Evolutionary conservation across 2,888 invertebrate genomes (phyloP).

Genomic region (Agrochola circellaris): DNA sequence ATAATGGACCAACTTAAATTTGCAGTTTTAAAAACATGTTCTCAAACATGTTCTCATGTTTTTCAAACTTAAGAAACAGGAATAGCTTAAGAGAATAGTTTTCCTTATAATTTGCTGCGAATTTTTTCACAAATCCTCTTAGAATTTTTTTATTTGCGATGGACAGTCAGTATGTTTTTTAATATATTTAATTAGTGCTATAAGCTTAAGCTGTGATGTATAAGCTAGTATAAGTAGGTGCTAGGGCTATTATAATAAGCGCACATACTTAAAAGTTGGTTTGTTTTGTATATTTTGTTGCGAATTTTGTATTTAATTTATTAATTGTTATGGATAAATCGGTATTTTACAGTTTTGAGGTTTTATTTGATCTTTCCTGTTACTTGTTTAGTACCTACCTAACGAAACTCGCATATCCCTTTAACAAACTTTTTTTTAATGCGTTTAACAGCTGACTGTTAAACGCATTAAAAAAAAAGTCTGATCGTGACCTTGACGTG

Average conservation of each 20-base stretch:
- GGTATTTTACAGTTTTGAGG: constrained; percentile 36
- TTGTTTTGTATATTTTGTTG: constrained; percentile 78
- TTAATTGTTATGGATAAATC: constrained; percentile 74
- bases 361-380: constrained; percentile 32
- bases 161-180: background rate
- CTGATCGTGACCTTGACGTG: too few relatives aligned
- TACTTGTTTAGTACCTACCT: background rate
- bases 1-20: too few relatives aligned
- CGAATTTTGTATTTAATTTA: constrained; percentile 72
- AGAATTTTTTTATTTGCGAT: background rate
- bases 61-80: too few relatives aligned
- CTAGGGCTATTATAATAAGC: constrained; percentile 58
- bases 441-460: too few relatives aligned
- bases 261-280: constrained; percentile 49
- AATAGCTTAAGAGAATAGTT: too few relatives aligned
- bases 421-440: too few relatives aligned
- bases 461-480: too few relatives aligned
- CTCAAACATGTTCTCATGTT: too few relatives aligned
- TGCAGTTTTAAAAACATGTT: too few relatives aligned
- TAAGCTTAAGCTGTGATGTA: constrained; percentile 62
- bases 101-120: too few relatives aligned
- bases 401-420: too few relatives aligned
- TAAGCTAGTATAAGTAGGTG: constrained; percentile 50
- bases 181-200: constrained; percentile 35
- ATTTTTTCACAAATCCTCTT: too few relatives aligned